Evolutionary conservation across 2,888 invertebrate species (phyloP).

Genomic region (Archips crataeganus): DNA sequence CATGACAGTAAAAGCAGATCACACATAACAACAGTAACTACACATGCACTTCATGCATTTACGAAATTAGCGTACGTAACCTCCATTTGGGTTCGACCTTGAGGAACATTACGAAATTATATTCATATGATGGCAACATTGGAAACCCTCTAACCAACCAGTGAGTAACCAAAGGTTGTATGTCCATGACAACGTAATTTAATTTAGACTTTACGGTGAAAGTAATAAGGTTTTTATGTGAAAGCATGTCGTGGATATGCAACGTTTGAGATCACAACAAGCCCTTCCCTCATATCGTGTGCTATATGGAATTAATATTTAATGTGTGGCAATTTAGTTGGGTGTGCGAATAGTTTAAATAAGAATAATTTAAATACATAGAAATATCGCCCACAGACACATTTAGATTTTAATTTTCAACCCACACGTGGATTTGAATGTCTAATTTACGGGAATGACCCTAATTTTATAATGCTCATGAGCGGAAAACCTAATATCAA

Average conservation of each 20-base stretch:
- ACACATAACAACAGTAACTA: neutral
- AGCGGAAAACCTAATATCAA: no score
- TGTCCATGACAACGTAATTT: neutral
- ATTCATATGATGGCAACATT: constrained; percentile 1
- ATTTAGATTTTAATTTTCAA: neutral
- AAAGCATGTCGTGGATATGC: neutral
- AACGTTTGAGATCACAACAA: neutral
- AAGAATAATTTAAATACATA: neutral
- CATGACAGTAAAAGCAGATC: no score
- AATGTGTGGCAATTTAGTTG: constrained; percentile 6
- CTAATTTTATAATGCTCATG: no score
- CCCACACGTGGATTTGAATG: neutral
- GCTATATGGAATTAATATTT: constrained; percentile 6
- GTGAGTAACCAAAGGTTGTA: neutral
- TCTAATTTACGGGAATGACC: neutral
- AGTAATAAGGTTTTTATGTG: neutral
- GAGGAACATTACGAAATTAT: neutral
- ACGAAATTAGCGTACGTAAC: constrained; percentile 10
- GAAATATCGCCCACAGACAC: neutral
- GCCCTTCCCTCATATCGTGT: constrained; percentile 39
- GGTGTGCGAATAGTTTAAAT: constrained; percentile 19
- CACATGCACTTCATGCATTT: constrained; percentile 20
- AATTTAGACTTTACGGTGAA: neutral
- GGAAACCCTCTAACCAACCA: neutral
- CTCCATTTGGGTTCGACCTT: neutral